phyloP scores from a whole-genome alignment of 1,140 invertebrate genomes.

The Ceratina australensis region DNA sequence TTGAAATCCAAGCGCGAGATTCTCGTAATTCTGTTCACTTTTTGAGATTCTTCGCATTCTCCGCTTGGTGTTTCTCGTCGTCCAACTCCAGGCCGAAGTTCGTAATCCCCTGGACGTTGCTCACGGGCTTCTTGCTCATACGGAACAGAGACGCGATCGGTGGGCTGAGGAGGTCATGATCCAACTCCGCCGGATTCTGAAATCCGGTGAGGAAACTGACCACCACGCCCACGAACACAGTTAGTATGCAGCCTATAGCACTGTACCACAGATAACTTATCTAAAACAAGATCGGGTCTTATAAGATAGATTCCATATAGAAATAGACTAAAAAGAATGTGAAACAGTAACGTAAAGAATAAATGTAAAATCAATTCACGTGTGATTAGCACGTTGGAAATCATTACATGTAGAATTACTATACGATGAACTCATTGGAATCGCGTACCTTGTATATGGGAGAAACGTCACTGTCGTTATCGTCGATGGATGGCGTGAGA shows the following conservation, averaged over 20 bases:
- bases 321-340: no score
- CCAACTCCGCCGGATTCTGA: slow-evolving; percentile 79
- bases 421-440: no score
- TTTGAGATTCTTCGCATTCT: slow-evolving; percentile 49
- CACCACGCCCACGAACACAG: slow-evolving; percentile 85
- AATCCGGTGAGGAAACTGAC: slow-evolving; percentile 85
- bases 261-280: slow-evolving; percentile 89
- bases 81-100: slow-evolving; percentile 76
- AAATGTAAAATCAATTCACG: no score
- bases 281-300: slow-evolving; percentile 60
- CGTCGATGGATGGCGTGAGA: background rate
- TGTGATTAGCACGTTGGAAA: no score
- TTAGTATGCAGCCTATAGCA: slow-evolving; percentile 86
- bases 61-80: slow-evolving; percentile 66
- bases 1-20: background rate
- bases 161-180: slow-evolving; percentile 81
- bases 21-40: background rate
- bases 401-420: no score
- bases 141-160: slow-evolving; percentile 73
- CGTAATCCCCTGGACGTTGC: slow-evolving; percentile 70
- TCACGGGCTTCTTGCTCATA: slow-evolving; percentile 57
- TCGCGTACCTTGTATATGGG: slow-evolving; percentile 67
- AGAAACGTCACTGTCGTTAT: background rate
- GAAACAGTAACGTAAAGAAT: no score
- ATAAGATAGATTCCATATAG: no score